These are phyloP conservation scores for Neoscelio sp. DNA, from an alignment of 2,888 invertebrate genomes.

Conservation along the genomic window DNA sequence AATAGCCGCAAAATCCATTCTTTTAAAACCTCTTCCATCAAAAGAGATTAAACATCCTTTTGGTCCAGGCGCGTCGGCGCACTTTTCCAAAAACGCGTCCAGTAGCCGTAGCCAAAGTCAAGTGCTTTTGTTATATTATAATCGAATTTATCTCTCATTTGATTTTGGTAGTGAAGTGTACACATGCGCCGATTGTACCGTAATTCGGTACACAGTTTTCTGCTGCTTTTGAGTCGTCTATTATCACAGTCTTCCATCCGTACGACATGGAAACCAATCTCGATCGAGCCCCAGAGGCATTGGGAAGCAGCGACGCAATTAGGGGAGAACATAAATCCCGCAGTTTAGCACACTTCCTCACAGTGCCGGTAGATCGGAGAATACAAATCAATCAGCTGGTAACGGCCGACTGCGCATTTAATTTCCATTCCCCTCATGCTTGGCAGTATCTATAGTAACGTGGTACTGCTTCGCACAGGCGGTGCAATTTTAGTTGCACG, in stretches of 20 bases:
- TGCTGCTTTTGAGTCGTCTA: constrained; percentile 65
- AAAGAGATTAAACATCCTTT: too few relatives aligned
- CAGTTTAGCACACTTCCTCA: constrained; percentile 81
- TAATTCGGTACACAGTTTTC: constrained; percentile 62
- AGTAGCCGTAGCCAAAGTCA: too few relatives aligned
- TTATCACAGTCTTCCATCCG: constrained; percentile 70
- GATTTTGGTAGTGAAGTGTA: constrained; percentile 47
- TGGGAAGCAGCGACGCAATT: constrained; percentile 78
- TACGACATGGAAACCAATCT: constrained; percentile 72
- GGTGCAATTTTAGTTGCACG: constrained; percentile 60
- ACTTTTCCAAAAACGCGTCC: too few relatives aligned
- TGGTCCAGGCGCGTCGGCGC: too few relatives aligned
- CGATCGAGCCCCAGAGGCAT: constrained; percentile 70
- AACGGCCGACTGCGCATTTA: constrained; percentile 82
- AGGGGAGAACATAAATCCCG: constrained; percentile 82
- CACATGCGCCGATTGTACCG: constrained; percentile 55
- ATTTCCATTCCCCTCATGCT: constrained; percentile 79
- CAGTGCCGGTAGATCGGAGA: constrained; percentile 77
- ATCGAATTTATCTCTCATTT: constrained; percentile 60
- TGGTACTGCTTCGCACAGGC: constrained; percentile 55
- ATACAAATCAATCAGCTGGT: constrained; percentile 82
- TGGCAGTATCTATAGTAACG: constrained; percentile 68
- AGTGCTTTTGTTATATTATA: constrained; percentile 40
- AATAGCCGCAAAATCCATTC: too few relatives aligned
- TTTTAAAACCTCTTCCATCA: too few relatives aligned